Percentiles rank a stretch among this genome's conserved stretches.
These are phyloP conservation scores for Grammomys dolichurus DNA, from an alignment of 2,113 vertebrate species.

Conservation along the genomic window DNA sequence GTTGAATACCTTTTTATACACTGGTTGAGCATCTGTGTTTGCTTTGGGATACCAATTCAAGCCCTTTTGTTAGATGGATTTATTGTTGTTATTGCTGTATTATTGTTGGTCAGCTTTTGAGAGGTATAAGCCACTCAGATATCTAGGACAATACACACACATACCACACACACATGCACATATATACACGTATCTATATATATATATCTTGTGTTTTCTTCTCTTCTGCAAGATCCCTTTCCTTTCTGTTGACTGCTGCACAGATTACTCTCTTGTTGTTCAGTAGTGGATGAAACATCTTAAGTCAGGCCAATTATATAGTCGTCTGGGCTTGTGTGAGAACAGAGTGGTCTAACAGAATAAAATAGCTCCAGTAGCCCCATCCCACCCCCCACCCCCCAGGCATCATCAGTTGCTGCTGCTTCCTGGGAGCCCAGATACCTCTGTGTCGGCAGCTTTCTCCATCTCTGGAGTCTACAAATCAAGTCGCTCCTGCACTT, in stretches of 20 bases:
- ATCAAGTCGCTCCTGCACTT: neutral
- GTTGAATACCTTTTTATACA: neutral
- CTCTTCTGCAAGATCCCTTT: neutral
- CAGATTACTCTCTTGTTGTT: conserved; percentile 17
- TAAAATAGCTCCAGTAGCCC: neutral
- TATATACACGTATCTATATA: neutral
- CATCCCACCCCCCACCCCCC: neutral
- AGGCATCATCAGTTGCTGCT: neutral
- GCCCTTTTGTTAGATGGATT: neutral
- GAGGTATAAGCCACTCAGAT: neutral
- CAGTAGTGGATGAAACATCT: conserved; percentile 27
- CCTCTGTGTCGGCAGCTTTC: neutral
- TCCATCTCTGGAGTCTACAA: neutral
- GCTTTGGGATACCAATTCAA: neutral
- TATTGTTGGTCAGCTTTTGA: neutral
- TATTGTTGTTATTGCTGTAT: neutral
- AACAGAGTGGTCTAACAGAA: neutral
- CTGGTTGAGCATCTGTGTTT: neutral
- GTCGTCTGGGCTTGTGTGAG: neutral
- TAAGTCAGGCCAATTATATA: neutral
- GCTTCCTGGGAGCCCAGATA: neutral
- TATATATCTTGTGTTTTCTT: neutral
- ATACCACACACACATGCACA: too few relatives aligned
- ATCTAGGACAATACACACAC: neutral
- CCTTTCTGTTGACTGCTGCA: neutral